Evolutionary conservation across 2,797 vertebrate genomes (phyloP).

Genomic region (Micropoecilia bifurca): DNA sequence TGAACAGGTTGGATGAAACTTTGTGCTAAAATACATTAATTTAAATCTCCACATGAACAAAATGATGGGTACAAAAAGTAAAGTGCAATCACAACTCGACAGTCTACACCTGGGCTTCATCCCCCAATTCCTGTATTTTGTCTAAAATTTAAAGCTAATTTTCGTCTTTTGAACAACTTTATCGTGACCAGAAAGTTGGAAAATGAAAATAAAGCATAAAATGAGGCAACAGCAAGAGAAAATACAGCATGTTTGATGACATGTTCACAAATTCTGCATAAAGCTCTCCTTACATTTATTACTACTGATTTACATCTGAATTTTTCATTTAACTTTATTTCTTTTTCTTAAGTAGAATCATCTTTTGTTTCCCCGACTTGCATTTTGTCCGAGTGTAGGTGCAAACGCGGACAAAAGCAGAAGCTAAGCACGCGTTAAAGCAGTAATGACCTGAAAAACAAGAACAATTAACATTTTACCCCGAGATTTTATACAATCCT

Average conservation of each 20-base stretch:
- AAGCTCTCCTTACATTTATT: constrained; percentile 4
- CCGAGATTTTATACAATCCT: background rate
- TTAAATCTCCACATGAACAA: constrained; percentile 26
- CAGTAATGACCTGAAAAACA: constrained; percentile 18
- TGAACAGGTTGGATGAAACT: constrained; percentile 10
- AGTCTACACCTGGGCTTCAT: constrained; percentile 12
- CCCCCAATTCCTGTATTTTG: background rate
- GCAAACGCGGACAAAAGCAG: constrained; percentile 33
- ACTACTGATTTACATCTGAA: constrained; percentile 52
- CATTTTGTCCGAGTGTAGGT: background rate
- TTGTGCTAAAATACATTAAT: background rate
- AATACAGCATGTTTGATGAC: constrained; percentile 21
- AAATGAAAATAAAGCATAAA: constrained; percentile 20
- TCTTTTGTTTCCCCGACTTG: constrained; percentile 6
- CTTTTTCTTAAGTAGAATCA: background rate
- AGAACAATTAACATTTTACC: constrained; percentile 4
- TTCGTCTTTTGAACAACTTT: background rate
- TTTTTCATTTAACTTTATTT: constrained; percentile 2
- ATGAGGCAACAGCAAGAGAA: constrained; percentile 34
- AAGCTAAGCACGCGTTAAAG: background rate
- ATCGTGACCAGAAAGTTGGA: constrained; percentile 5
- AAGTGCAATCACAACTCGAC: constrained; percentile 39
- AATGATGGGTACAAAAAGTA: constrained; percentile 20
- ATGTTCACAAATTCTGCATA: constrained; percentile 10
- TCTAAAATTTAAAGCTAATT: background rate